Evolutionary conservation across 2,888 invertebrate species (phyloP), one percentile per base, ranked within the genome.

Genomic region (Drepana falcataria): DNA sequence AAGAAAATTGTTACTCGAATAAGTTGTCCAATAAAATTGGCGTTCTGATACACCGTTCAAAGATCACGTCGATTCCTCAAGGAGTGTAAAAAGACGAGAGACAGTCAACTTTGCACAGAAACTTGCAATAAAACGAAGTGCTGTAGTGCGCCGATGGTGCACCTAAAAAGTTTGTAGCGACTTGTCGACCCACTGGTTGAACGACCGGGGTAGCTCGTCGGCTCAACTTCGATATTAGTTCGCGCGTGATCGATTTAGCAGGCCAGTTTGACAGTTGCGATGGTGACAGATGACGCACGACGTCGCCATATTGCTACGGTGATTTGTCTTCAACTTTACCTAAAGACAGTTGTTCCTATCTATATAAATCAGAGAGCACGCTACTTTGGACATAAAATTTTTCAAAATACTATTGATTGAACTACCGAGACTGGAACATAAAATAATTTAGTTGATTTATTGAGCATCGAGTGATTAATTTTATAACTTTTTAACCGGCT

Each of bases 211-310:
- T 52, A 35, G 69, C 60, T 53, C 77, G 72, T 77, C 77, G 77
- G 76, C 72, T 68, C 75, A 85, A 88, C 85, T 89, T 89, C 75
- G 83, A 87, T 88, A 90, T 89, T 90, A 89, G 87, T 90, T 90
- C 73, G 81, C 81, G 77, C 82, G 85, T 90, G 89, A 90, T 89
- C 88, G 89, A 89, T 90, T 83, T 78, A 77, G 79, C 86, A 77
- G 78, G 75, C 80, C 79, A 83, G 80, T 88, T 85, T 86, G 89
- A 88, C 88, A 88, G 87, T 87, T 87, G 64, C 79, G 86, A 87
- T 85, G 76, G 83, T 87, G 86, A 89, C 87, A 85, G 89, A 90
- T 89, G 89, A 88, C 79, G 83, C 80, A n/a, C n/a, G n/a, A 68
- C 74, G 76, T 74, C 77, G 81, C 82, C 85, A 85, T 83, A 87